Evolutionary conservation across 2,888 invertebrate species (phyloP).

Genomic region (Phragmatobia fuliginosa): DNA sequence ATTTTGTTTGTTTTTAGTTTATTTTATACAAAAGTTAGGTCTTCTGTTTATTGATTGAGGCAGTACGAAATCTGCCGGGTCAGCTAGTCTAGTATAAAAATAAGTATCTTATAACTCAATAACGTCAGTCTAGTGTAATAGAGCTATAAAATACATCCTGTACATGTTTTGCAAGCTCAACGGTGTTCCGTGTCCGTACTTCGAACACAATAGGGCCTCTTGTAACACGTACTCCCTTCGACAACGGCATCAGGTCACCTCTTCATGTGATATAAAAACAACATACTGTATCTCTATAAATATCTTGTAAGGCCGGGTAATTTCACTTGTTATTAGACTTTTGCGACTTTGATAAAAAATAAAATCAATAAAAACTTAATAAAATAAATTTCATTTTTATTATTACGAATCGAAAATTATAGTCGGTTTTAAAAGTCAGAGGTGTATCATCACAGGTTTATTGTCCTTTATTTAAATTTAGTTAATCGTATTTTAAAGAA

Average conservation of each 20-base stretch:
- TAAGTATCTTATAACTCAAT: background rate
- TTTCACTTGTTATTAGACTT: background rate
- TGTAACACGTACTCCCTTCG: conserved; percentile 2
- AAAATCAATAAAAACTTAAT: too few relatives aligned
- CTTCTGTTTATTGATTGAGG: too few relatives aligned
- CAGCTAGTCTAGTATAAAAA: background rate
- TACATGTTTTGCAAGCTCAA: conserved; percentile 2
- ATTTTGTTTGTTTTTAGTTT: too few relatives aligned
- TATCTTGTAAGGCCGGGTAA: background rate
- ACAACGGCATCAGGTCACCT: background rate
- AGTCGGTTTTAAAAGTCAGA: too few relatives aligned
- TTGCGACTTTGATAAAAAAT: too few relatives aligned
- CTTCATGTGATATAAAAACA: conserved; percentile 7
- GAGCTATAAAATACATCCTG: background rate
- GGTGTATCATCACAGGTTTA: background rate
- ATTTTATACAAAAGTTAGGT: too few relatives aligned
- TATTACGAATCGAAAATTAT: too few relatives aligned
- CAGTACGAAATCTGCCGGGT: too few relatives aligned
- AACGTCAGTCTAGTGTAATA: background rate
- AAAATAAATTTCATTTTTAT: too few relatives aligned
- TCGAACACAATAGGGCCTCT: conserved; percentile 14
- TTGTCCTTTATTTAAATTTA: too few relatives aligned
- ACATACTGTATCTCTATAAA: background rate
- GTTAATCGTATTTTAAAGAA: background rate
- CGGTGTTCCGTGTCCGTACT: conserved; percentile 5